Conservation (phyloP, 2,888 invertebrate genomes). For the Idaea biselata region DNA sequence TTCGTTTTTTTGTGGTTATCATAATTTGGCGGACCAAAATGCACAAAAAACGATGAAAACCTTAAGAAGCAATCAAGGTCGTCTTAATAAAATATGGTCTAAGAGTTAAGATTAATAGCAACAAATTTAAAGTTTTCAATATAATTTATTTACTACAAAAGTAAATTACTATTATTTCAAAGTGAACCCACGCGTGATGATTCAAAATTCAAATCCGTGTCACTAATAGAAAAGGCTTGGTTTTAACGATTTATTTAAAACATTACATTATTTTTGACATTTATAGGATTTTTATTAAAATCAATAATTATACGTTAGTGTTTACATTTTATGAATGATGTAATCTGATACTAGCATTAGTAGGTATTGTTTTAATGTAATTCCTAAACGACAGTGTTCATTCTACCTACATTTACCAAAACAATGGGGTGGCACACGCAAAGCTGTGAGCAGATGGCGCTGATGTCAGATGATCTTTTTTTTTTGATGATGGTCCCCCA, state of each 20-base stretch:
- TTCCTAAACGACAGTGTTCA: too few relatives aligned
- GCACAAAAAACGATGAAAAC: not conserved
- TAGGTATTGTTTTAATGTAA: too few relatives aligned
- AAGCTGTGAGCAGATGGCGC: too few relatives aligned
- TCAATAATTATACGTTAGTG: not conserved
- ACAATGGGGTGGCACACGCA: too few relatives aligned
- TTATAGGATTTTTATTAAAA: not conserved
- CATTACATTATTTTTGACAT: not conserved
- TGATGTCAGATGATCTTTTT: too few relatives aligned
- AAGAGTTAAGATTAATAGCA: not conserved
- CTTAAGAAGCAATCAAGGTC: too few relatives aligned
- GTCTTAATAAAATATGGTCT: not conserved
- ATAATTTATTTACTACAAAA: not conserved
- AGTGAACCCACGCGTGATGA: slow-evolving; percentile 24
- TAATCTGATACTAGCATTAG: too few relatives aligned
- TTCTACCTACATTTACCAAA: too few relatives aligned
- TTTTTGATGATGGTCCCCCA: too few relatives aligned
- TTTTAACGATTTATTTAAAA: slow-evolving; percentile 3
- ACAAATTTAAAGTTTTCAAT: not conserved
- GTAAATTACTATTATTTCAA: not conserved
- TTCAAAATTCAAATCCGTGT: slow-evolving; percentile 20
- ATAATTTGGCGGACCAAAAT: too few relatives aligned
- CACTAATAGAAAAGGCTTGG: slow-evolving; percentile 26
- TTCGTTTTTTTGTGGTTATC: too few relatives aligned
- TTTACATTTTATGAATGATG: not conserved